Conservation (phyloP, 2,888 invertebrate species). For the Acanthoscelides obtectus region DNA sequence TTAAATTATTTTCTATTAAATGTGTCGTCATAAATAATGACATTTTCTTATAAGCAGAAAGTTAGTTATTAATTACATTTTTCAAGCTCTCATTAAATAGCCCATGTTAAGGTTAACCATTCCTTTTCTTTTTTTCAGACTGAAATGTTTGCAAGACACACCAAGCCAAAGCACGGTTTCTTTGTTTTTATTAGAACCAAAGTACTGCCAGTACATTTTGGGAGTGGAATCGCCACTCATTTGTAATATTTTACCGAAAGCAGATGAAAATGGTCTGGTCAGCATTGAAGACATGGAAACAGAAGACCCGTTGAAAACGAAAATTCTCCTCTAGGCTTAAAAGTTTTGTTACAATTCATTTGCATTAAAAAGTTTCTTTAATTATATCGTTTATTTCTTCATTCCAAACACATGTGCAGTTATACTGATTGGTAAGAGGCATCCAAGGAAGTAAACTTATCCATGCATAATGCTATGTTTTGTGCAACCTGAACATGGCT, state of each 20-base stretch:
- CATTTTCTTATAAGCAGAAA: no score
- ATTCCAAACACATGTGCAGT: no score
- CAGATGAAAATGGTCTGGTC: slow-evolving; percentile 75
- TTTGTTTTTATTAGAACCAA: slow-evolving; percentile 85
- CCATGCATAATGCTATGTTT: no score
- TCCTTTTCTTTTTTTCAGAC: slow-evolving; percentile 42
- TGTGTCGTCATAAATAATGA: no score
- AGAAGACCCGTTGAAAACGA: not conserved
- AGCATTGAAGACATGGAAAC: not conserved
- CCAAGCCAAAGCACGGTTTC: slow-evolving; percentile 78
- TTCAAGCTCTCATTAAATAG: no score
- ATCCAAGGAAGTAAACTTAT: no score
- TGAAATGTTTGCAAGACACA: slow-evolving; percentile 69
- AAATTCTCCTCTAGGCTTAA: not conserved
- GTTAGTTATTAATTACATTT: no score
- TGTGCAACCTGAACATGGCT: no score
- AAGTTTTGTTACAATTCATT: not conserved
- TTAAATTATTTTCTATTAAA: no score
- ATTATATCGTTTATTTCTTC: not conserved
- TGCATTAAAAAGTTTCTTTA: not conserved
- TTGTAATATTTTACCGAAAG: slow-evolving; percentile 76
- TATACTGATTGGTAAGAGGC: no score
- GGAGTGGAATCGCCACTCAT: slow-evolving; percentile 92
- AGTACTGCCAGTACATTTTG: slow-evolving; percentile 88
- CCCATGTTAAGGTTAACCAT: no score